Percentiles rank a stretch among this genome's conserved stretches.
Evolutionary conservation across 1,140 invertebrate genomes (phyloP).

Genomic region (Centruroides sculpturatus): DNA sequence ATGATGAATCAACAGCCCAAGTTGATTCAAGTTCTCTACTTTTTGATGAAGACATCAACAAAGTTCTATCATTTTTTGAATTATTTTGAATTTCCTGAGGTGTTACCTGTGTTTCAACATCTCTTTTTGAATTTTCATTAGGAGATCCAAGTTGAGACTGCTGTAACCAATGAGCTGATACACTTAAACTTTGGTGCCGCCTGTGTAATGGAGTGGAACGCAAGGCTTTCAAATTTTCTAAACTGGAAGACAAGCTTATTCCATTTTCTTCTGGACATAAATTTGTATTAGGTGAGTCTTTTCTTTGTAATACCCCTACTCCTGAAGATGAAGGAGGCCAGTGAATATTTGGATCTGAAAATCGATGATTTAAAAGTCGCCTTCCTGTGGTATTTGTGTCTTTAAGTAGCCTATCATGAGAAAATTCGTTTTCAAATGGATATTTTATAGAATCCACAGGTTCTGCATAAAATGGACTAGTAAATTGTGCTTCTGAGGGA

Average conservation of each 20-base stretch:
- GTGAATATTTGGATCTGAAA: conserved; percentile 45
- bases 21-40: conserved; percentile 22
- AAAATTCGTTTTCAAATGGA: not conserved
- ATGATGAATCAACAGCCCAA: conserved; percentile 70
- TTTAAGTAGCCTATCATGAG: not conserved
- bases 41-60: not conserved
- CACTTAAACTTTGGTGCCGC: conserved; percentile 21
- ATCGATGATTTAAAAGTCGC: conserved; percentile 34
- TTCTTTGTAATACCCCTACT: conserved; percentile 1
- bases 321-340: conserved; percentile 15
- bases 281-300: conserved; percentile 5
- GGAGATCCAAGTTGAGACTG: conserved; percentile 4
- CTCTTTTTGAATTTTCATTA: conserved; percentile 3
- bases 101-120: conserved; percentile 10
- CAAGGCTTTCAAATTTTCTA: conserved; percentile 15
- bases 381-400: not conserved
- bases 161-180: conserved; percentile 10
- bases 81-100: not conserved
- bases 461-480: conserved; percentile 80
- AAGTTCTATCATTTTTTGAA: not conserved
- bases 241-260: conserved; percentile 16
- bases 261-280: not conserved
- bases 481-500: conserved; percentile 33
- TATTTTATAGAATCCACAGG: conserved; percentile 61
- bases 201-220: conserved; percentile 35